Conservation (phyloP, 2,113 vertebrate genomes). For the Polypterus senegalus region DNA sequence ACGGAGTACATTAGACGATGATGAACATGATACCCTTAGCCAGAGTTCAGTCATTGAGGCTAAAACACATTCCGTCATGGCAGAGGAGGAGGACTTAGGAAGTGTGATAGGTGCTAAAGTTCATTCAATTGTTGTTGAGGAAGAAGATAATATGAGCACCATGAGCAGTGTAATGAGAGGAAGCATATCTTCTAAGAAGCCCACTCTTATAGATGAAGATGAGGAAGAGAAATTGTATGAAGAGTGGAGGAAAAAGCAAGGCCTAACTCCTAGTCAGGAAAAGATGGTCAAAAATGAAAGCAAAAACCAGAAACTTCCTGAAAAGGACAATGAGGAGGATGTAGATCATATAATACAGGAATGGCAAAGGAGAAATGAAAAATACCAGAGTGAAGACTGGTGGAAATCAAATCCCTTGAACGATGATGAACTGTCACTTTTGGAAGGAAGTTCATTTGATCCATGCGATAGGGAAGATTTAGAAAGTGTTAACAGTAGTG, state of each 20-base stretch:
- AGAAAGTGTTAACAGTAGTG: slow-evolving; percentile 68
- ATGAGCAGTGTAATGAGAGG: slow-evolving; percentile 56
- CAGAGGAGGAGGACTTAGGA: slow-evolving; percentile 27
- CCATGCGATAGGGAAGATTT: slow-evolving; percentile 37
- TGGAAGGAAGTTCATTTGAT: slow-evolving; percentile 15
- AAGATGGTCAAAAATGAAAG: slow-evolving; percentile 9
- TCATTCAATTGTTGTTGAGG: slow-evolving; percentile 56
- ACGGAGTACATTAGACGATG: slow-evolving; percentile 43
- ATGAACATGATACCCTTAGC: slow-evolving; percentile 47
- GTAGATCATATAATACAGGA: slow-evolving; percentile 57
- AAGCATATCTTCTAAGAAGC: slow-evolving; percentile 44
- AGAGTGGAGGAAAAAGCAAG: slow-evolving; percentile 31
- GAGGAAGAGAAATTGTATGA: slow-evolving; percentile 38
- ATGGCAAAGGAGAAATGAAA: slow-evolving; percentile 80
- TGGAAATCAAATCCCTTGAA: slow-evolving; percentile 49
- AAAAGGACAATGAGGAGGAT: slow-evolving; percentile 41
- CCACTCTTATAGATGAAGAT: slow-evolving; percentile 36
- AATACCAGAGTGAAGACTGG: slow-evolving; percentile 55
- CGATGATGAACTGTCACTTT: slow-evolving; percentile 31
- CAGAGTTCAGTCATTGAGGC: slow-evolving; percentile 56
- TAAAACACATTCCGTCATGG: slow-evolving; percentile 27
- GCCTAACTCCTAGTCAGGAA: slow-evolving; percentile 24
- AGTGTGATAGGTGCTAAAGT: slow-evolving; percentile 45
- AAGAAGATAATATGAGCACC: slow-evolving; percentile 62
- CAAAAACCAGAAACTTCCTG: slow-evolving; percentile 13